A percentile compares a stretch with the other conserved stretches of the same genome.
phyloP scores from a whole-genome alignment of 2,888 invertebrate species.

The Halocaridina rubra region DNA sequence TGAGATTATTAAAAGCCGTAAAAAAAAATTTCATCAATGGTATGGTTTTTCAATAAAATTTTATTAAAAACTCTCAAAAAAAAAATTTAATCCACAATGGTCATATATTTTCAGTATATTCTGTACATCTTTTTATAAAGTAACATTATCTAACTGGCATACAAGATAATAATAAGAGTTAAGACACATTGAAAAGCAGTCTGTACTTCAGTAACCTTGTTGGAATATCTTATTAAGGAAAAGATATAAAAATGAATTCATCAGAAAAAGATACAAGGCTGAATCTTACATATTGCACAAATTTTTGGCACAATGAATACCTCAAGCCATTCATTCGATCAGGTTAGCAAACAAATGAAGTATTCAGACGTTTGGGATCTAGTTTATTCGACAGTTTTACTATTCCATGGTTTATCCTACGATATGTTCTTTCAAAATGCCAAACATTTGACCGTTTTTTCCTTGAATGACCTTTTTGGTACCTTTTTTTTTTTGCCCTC shows the following conservation, averaged over 20 bases:
- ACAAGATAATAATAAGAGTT: background rate
- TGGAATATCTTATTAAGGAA: background rate
- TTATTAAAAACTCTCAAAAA: no score
- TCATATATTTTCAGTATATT: background rate
- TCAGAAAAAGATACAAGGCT: background rate
- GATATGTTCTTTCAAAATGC: no score
- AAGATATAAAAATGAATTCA: background rate
- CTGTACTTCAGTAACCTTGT: constrained; percentile 4
- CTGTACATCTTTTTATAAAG: background rate
- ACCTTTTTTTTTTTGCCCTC: no score
- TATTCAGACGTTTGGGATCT: no score
- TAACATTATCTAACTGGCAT: background rate
- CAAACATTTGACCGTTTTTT: no score
- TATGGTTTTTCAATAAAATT: no score
- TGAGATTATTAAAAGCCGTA: no score
- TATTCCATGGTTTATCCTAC: no score
- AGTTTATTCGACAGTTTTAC: no score
- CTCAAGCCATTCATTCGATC: background rate
- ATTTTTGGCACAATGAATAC: constrained; percentile 24
- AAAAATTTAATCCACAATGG: no score
- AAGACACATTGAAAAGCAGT: background rate
- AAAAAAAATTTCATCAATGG: no score
- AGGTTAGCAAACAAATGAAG: background rate
- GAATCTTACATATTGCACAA: constrained; percentile 29
- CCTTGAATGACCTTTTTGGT: no score